Evolutionary conservation across 2,797 vertebrate genomes (phyloP).

Genomic region (Anabas testudineus): DNA sequence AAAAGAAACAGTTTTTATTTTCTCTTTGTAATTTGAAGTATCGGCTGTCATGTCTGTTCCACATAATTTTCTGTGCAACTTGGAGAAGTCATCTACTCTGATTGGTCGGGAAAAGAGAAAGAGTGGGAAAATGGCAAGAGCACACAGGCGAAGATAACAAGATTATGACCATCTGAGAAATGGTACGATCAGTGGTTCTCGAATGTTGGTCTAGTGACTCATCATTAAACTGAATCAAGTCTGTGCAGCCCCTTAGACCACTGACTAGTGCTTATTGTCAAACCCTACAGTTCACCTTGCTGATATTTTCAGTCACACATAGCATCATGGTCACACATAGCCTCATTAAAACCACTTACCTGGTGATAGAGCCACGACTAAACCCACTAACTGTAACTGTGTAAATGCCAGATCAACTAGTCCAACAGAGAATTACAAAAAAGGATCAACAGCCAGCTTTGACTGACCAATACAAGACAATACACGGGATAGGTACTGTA

Average conservation of each 20-base stretch:
- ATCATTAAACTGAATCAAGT: conserved; percentile 47
- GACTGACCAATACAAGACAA: too few species aligned
- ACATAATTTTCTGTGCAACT: conserved; percentile 33
- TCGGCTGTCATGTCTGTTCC: conserved; percentile 48
- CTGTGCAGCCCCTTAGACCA: neutral
- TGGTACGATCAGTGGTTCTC: conserved; percentile 13
- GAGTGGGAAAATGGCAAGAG: conserved; percentile 16
- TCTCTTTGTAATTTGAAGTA: conserved; percentile 53
- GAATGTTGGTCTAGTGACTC: conserved; percentile 36
- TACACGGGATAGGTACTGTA: too few species aligned
- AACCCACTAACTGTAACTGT: conserved; percentile 15
- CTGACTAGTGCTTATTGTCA: conserved; percentile 27
- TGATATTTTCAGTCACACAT: conserved; percentile 28
- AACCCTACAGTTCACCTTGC: conserved; percentile 22
- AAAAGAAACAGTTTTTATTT: conserved; percentile 45
- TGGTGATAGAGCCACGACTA: conserved; percentile 36
- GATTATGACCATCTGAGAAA: conserved; percentile 50
- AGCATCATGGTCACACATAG: too few species aligned
- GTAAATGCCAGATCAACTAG: conserved; percentile 1
- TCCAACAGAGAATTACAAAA: neutral
- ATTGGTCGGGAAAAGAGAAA: conserved; percentile 33
- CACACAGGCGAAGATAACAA: conserved; percentile 22
- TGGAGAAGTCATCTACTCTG: conserved; percentile 16
- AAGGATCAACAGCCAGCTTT: too few species aligned
- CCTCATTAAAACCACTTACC: conserved; percentile 27